Evolutionary conservation across 23 tunicate species (phyloP), one percentile per base, ranked within the genome.

Genomic region (Trididemnum miniatum): DNA sequence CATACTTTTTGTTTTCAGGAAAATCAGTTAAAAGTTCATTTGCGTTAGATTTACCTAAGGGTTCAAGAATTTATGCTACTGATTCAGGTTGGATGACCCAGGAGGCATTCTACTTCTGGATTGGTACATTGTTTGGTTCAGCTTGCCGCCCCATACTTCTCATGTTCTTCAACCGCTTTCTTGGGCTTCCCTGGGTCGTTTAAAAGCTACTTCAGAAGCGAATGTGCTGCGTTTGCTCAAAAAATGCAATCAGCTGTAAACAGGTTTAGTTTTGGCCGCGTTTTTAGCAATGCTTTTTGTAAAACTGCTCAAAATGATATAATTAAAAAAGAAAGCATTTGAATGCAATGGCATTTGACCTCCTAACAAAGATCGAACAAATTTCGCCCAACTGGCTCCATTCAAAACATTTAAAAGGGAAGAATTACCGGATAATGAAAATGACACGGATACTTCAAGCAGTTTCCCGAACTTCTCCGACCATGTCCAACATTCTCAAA

Each of bases 61-160:
- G 71, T 5, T 63, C 71, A 23, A 23, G n/a, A 9, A 22, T 63
- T 9, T 63, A 23, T 22, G 71, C 71, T 27, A 63, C 71, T 4
- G 71, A 63, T 23, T 9, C 7, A 23, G 71, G 71, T 63, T 63
- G 71, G 71, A 22, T 63, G 71, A 63, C 71, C 5, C 29, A 63
- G 31, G 71, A 63, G 15, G 71, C 71, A 23, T 63, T 63, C 22
- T 63, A 63, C 22, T 22, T 9, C 71, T 63, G 71, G 71, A 24
- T 63, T 23, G 71, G 22, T 4, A 63, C 31, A 9, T 15, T 63
- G 29, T 63, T 63, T 22, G 12, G 31, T 63, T 63, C 22, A 4
- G 31, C 23, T 23, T 63, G 12, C 71, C 71, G 22, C 23, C 71
- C 5, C 71, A 63, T 22, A 63, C 22, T 4, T 63, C 71, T 23